Evolutionary conservation across 2,888 invertebrate genomes (phyloP).

Genomic region (Drosophila lutescens): DNA sequence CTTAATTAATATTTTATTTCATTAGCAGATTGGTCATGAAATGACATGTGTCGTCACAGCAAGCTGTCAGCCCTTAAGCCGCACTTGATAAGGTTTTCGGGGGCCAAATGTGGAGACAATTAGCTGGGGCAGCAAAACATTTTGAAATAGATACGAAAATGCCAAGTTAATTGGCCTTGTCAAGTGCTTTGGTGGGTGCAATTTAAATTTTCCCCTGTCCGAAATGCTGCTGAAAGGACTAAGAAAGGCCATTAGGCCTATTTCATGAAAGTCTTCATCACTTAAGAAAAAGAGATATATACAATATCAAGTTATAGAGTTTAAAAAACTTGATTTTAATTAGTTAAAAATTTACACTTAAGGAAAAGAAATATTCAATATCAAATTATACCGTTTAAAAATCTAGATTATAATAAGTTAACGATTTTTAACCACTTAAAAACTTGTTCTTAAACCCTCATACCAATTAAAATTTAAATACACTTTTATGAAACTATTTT

Average conservation of each 20-base stretch:
- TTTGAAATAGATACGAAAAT: conserved; percentile 5
- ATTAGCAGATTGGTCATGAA: conserved; percentile 53
- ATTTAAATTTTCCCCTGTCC: background rate
- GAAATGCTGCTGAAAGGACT: background rate
- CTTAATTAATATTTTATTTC: conserved; percentile 72
- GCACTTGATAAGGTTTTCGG: conserved; percentile 10
- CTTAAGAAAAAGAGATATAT: background rate
- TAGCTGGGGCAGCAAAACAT: conserved; percentile 11
- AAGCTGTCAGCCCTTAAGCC: conserved; percentile 24
- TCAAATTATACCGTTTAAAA: no score
- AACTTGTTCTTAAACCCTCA: no score
- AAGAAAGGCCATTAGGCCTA: background rate
- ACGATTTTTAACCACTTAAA: no score
- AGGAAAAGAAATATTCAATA: no score
- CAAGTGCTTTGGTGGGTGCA: conserved; percentile 6
- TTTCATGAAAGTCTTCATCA: background rate
- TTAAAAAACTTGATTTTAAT: no score
- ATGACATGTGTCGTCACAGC: conserved; percentile 24
- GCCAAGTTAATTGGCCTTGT: conserved; percentile 15
- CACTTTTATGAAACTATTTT: no score
- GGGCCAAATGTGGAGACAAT: conserved; percentile 4
- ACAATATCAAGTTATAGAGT: no score
- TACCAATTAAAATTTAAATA: no score
- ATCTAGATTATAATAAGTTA: no score
- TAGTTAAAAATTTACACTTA: no score